Evolutionary conservation across 2,888 invertebrate species (phyloP), one percentile per base, ranked within the genome.

Genomic region (Tetramorium bicarinatum): DNA sequence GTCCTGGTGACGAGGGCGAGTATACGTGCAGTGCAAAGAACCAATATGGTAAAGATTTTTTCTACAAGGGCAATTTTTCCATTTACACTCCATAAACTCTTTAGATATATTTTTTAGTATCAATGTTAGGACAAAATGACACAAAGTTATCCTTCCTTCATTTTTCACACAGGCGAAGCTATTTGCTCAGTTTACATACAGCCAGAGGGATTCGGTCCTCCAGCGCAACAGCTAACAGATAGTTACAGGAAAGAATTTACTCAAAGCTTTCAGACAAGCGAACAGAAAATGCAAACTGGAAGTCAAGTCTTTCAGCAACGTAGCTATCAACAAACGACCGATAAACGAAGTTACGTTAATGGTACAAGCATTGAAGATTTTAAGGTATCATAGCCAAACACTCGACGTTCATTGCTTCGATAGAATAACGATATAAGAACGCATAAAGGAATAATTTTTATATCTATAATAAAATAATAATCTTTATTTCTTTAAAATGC

Each of bases 1-100:
- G 99, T 86, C 98, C 98, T 82, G 99, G 99, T 75, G 99, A 99
- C 95, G 98, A 99, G 95, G 99, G 99, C 91, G 99, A 99, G 95
- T 99, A 99, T 95, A 98, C 98, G 1, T 99, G 99, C 95, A 98
- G 98, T 85, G 99, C 99, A 67, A 97, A 98, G 92, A 99, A 99
- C 95, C 98, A 98, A 94, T 98, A 98, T 93, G 99, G 95, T 94
- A 75, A 89, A 87, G 85, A 6, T 54, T 71, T 25, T 34, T 34
- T 72, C 11, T 21, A 18, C 29, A 41, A 44, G 7, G 9, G 13
- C 7, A 59, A 15, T 18, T 44, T 56, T 34, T 56, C 15, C 2
- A 56, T 15, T 56, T 56, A 56, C 2, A 9, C 44, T 41, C 18
- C 3, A 34, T 41, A 2, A 34, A 3, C 34, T 9, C 9, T 38